Evolutionary conservation across 1,140 invertebrate genomes (phyloP).

Genomic region (Cheumatopsyche charites): DNA sequence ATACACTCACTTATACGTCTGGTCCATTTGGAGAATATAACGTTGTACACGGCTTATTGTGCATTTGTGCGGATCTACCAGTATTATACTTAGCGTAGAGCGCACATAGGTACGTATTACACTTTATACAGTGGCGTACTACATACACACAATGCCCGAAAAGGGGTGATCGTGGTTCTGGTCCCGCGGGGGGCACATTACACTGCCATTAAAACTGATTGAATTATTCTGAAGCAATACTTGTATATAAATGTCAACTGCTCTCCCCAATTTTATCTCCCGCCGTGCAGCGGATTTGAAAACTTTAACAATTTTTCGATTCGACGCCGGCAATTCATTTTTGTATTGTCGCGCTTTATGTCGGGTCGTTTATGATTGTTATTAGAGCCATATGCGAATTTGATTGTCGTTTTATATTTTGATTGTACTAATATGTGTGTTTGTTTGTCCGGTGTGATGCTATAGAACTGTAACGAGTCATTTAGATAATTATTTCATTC

Average conservation of each 20-base stretch:
- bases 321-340: neutral
- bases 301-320: constrained; percentile 15
- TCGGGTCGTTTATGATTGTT: neutral
- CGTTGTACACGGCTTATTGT: constrained; percentile 7
- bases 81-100: neutral
- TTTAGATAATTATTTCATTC: no score
- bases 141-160: constrained; percentile 17
- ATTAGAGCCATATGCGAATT: no score
- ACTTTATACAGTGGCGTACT: no score
- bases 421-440: no score
- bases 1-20: no score
- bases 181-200: constrained; percentile 43
- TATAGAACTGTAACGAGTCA: no score
- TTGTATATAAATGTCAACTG: constrained; percentile 38
- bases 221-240: constrained; percentile 44
- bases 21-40: constrained; percentile 13
- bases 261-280: neutral
- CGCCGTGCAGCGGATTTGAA: neutral
- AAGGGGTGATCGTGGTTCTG: constrained; percentile 41
- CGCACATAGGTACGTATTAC: no score
- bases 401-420: no score
- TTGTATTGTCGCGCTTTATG: no score
- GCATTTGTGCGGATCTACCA: constrained; percentile 29
- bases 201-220: constrained; percentile 43
- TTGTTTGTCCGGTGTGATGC: no score